Evolutionary conservation across 2,888 invertebrate genomes (phyloP).

Genomic region (Rhimphoctona megacephalus): DNA sequence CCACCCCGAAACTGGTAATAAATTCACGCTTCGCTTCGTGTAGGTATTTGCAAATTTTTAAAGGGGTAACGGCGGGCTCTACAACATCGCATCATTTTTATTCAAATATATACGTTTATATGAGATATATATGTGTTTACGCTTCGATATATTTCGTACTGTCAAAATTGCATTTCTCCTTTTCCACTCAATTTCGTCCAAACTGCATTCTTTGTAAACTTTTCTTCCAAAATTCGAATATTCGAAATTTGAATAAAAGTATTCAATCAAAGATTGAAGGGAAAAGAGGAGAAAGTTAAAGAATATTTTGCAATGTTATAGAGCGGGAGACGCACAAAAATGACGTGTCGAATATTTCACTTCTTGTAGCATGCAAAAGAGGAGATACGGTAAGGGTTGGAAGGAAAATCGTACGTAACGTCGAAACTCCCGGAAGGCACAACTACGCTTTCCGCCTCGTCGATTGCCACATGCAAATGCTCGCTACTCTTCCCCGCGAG

Average conservation of each 20-base stretch:
- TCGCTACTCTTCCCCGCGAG: slow-evolving; percentile 71
- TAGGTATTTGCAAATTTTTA: slow-evolving; percentile 78
- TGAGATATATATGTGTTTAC: not conserved
- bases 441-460: slow-evolving; percentile 77
- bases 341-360: slow-evolving; percentile 41
- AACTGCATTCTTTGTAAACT: not conserved
- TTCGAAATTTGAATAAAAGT: not conserved
- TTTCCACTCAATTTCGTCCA: not conserved
- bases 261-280: not conserved
- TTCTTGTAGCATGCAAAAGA: slow-evolving; percentile 60
- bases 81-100: slow-evolving; percentile 78
- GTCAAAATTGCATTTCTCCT: not conserved
- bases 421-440: slow-evolving; percentile 63
- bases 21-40: slow-evolving; percentile 81
- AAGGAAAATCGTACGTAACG: slow-evolving; percentile 48
- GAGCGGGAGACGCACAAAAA: slow-evolving; percentile 31
- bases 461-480: slow-evolving; percentile 84
- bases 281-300: not conserved
- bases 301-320: not conserved
- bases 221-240: not conserved
- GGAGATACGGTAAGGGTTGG: slow-evolving; percentile 59
- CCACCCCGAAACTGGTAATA: slow-evolving; percentile 73
- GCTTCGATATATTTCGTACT: not conserved
- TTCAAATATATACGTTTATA: slow-evolving; percentile 51
- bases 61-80: slow-evolving; percentile 76